A percentile compares a stretch with the other conserved stretches of the same genome.
phyloP scores from a whole-genome alignment of 2,888 invertebrate genomes.

The Drosophila merina region DNA sequence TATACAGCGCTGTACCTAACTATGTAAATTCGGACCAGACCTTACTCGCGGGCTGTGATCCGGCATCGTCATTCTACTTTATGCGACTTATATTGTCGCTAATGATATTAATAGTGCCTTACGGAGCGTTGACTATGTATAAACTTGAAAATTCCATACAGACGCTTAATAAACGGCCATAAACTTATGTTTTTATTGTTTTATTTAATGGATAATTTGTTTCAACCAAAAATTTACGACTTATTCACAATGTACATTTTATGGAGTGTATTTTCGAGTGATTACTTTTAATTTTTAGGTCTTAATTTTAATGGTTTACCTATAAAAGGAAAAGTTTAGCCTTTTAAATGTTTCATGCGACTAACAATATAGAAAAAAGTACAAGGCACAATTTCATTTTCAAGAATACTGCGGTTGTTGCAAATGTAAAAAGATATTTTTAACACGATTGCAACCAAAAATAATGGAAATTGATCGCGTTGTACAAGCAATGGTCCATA shows the following conservation, averaged over 20 bases:
- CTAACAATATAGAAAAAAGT: too few relatives aligned
- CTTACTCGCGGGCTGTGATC: not conserved
- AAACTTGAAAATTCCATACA: conserved; percentile 4
- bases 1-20: conserved; percentile 50
- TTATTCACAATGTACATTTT: conserved; percentile 2
- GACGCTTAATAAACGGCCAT: conserved; percentile 8
- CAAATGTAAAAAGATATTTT: too few relatives aligned
- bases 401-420: too few relatives aligned
- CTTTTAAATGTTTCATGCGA: too few relatives aligned
- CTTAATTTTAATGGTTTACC: too few relatives aligned
- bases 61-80: not conserved
- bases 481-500: too few relatives aligned
- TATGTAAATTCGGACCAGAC: conserved; percentile 5
- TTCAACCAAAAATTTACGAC: not conserved
- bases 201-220: not conserved
- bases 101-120: conserved; percentile 7
- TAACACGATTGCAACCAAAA: too few relatives aligned
- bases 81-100: not conserved
- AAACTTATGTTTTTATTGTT: conserved; percentile 3
- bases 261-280: too few relatives aligned
- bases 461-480: too few relatives aligned
- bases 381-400: too few relatives aligned
- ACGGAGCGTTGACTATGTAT: conserved; percentile 4
- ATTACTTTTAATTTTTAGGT: too few relatives aligned
- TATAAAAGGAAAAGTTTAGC: too few relatives aligned